These are phyloP conservation scores for Onchidella celtica DNA, from an alignment of 2,888 invertebrate species.

Conservation along the genomic window DNA sequence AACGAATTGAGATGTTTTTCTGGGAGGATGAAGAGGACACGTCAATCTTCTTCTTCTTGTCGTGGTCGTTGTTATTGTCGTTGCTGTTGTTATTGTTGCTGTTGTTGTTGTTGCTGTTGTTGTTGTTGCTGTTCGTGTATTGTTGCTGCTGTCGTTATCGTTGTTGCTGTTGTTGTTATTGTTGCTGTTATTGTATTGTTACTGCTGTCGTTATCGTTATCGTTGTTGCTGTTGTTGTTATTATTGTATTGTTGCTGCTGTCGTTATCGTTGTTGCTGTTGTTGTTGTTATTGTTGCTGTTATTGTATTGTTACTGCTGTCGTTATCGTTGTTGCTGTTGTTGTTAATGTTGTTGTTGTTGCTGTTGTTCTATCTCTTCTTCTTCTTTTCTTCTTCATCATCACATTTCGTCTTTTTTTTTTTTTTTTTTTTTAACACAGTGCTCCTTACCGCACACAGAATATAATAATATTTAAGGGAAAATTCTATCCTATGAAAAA, in stretches of 20 bases:
- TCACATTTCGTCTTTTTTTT: too few species aligned
- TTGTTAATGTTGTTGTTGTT: too few species aligned
- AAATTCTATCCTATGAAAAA: too few species aligned
- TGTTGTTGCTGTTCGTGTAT: background rate
- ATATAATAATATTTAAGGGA: too few species aligned
- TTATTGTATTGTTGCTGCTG: background rate
- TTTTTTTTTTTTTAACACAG: too few species aligned
- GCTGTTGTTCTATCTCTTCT: too few species aligned
- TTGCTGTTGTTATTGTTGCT: background rate
- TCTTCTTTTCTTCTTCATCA: too few species aligned
- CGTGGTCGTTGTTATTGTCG: background rate
- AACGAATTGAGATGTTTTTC: too few species aligned
- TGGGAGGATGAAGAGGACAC: too few species aligned
- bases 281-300: background rate
- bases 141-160: background rate
- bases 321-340: background rate
- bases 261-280: background rate
- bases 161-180: background rate
- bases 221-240: background rate
- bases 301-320: background rate
- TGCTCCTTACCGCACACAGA: too few species aligned
- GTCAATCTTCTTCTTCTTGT: background rate
- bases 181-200: background rate
- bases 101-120: background rate
- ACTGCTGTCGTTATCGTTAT: background rate